Conservation (phyloP, 2,888 invertebrate genomes). For the Agrotis puta region DNA sequence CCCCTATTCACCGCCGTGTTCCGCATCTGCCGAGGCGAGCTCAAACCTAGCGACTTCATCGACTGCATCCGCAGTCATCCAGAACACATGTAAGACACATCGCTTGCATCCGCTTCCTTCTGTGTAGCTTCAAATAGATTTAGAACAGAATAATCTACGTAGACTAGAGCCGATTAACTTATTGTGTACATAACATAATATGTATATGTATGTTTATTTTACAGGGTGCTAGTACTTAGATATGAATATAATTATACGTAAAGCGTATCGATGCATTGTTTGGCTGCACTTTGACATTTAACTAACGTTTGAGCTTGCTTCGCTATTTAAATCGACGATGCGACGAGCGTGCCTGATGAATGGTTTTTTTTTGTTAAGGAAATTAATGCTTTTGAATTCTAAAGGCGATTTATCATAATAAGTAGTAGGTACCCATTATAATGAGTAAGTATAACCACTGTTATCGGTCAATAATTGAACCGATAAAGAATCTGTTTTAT, state of each 20-base stretch:
- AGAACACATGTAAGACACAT: constrained; percentile 97
- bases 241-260: constrained; percentile 69
- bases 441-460: constrained; percentile 10
- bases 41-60: constrained; percentile 95
- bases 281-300: constrained; percentile 68
- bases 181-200: constrained; percentile 78
- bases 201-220: constrained; percentile 81
- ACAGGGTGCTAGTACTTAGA: constrained; percentile 88
- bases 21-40: constrained; percentile 96
- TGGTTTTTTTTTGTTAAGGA: background rate
- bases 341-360: constrained; percentile 26
- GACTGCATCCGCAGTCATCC: constrained; percentile 98
- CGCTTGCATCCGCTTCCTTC: constrained; percentile 74
- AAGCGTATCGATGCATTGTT: constrained; percentile 70
- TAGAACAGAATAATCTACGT: constrained; percentile 70
- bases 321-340: constrained; percentile 27
- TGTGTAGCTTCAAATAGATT: constrained; percentile 70
- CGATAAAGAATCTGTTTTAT: constrained; percentile 26
- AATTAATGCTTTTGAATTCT: constrained; percentile 12
- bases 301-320: constrained; percentile 33
- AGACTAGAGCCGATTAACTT: constrained; percentile 77
- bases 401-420: constrained; percentile 10
- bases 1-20: constrained; percentile 99
- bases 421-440: constrained; percentile 1
- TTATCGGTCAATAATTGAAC: constrained; percentile 14